These are phyloP conservation scores for Eupsittula cactorum DNA, from an alignment of 2,113 vertebrate species.

Conservation along the genomic window DNA sequence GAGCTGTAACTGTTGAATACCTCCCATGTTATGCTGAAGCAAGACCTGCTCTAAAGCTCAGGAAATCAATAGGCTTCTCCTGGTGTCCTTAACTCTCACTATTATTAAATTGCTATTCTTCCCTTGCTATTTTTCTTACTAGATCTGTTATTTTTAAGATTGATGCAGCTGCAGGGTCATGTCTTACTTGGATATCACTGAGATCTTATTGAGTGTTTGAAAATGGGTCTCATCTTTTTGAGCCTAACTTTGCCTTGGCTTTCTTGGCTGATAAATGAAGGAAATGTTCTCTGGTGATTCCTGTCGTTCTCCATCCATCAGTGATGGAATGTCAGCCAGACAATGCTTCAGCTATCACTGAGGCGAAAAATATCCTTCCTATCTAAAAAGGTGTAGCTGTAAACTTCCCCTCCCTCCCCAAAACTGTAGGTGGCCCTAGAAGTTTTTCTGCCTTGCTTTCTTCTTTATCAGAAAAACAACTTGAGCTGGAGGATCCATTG, in stretches of 20 bases:
- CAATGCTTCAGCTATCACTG: not conserved
- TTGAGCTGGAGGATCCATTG: not conserved
- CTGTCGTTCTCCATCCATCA: not conserved
- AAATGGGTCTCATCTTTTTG: not conserved
- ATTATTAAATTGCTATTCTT: not conserved
- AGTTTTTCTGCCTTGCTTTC: not conserved
- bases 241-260: not conserved
- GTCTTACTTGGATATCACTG: fast-evolving
- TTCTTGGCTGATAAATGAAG: not conserved
- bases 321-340: not conserved
- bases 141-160: not conserved
- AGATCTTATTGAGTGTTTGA: not conserved
- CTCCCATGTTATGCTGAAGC: not conserved
- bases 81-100: not conserved
- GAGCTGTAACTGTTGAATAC: not conserved
- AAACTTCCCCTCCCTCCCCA: not conserved
- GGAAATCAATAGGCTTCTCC: not conserved
- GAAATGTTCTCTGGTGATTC: not conserved
- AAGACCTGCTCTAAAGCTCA: not conserved
- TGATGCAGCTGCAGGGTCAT: not conserved
- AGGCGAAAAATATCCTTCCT: not conserved
- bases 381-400: not conserved
- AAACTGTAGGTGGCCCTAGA: not conserved
- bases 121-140: not conserved
- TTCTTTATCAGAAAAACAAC: not conserved